Conservation (phyloP, 1,140 invertebrate genomes). For the Zaprionus taronus region DNA sequence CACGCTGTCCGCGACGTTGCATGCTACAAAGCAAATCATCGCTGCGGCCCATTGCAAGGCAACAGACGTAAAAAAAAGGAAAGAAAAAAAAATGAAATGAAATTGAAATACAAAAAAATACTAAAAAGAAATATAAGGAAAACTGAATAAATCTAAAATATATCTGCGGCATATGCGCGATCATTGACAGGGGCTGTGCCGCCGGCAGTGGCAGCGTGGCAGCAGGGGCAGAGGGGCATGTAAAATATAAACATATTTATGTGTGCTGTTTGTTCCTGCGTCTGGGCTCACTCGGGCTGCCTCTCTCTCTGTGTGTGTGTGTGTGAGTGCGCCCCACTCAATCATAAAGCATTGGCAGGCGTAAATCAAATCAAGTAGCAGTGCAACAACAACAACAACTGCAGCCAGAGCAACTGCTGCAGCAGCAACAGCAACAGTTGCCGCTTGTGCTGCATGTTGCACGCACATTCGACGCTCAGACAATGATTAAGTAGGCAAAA, state of each 20-base stretch:
- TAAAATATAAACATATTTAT: conserved; percentile 76
- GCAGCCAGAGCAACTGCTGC: conserved; percentile 6
- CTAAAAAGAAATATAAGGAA: conserved; percentile 18
- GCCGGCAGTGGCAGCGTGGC: background rate
- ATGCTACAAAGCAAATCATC: conserved; percentile 70
- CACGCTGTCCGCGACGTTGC: conserved; percentile 42
- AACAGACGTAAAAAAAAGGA: conserved; percentile 81
- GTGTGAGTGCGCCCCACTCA: conserved; percentile 68
- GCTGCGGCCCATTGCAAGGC: conserved; percentile 83
- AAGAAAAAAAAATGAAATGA: conserved; percentile 17
- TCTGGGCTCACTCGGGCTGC: background rate
- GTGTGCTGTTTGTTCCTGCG: conserved; percentile 39
- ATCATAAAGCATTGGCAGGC: conserved; percentile 82
- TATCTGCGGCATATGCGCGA: conserved; percentile 71
- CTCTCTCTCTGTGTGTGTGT: conserved; percentile 17
- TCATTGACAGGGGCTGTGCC: conserved; percentile 21
- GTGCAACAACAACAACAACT: conserved; percentile 42
- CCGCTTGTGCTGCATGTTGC: conserved; percentile 70
- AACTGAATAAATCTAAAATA: conserved; percentile 61
- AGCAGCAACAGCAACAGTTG: conserved; percentile 44
- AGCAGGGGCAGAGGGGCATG: conserved; percentile 25
- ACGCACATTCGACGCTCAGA: conserved; percentile 69
- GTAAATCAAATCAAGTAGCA: conserved; percentile 83
- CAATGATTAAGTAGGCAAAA: conserved; percentile 83
- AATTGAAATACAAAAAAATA: conserved; percentile 26